Evolutionary conservation across 2,888 invertebrate genomes (phyloP).

Genomic region (Cephus rjabovi): DNA sequence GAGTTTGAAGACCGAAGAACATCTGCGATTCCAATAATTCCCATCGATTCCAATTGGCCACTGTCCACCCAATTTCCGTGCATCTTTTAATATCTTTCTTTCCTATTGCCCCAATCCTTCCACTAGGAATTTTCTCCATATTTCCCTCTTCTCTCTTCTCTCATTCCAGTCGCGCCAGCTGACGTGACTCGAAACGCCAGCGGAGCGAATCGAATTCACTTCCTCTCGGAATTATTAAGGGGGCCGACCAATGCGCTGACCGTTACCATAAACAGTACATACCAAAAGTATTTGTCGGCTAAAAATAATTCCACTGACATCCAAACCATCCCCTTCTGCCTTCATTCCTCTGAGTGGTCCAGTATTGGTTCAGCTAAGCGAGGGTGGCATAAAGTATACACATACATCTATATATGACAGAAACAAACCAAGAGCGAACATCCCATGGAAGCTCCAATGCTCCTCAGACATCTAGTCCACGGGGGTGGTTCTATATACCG

Average conservation of each 20-base stretch:
- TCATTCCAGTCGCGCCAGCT: conserved; percentile 31
- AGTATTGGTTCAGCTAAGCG: background rate
- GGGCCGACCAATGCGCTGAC: background rate
- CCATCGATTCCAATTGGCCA: background rate
- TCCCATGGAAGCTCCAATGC: background rate
- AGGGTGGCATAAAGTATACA: background rate
- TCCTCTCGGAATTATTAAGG: conserved; percentile 31
- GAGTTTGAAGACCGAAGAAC: background rate
- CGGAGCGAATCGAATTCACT: conserved; percentile 34
- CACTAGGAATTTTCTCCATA: background rate
- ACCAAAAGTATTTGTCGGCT: background rate
- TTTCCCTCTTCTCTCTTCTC: background rate
- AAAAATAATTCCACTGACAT: background rate
- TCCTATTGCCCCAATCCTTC: background rate
- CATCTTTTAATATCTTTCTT: conserved; percentile 1
- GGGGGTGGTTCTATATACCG: background rate
- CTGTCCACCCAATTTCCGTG: background rate
- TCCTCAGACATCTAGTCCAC: background rate
- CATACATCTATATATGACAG: background rate
- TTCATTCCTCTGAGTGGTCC: background rate
- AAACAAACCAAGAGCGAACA: background rate
- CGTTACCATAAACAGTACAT: background rate
- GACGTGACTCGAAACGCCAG: conserved; percentile 30
- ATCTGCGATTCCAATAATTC: conserved; percentile 5
- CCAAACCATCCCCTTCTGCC: background rate